Conservation (phyloP, 1,140 invertebrate species). For the Drosophila ogumai region DNA sequence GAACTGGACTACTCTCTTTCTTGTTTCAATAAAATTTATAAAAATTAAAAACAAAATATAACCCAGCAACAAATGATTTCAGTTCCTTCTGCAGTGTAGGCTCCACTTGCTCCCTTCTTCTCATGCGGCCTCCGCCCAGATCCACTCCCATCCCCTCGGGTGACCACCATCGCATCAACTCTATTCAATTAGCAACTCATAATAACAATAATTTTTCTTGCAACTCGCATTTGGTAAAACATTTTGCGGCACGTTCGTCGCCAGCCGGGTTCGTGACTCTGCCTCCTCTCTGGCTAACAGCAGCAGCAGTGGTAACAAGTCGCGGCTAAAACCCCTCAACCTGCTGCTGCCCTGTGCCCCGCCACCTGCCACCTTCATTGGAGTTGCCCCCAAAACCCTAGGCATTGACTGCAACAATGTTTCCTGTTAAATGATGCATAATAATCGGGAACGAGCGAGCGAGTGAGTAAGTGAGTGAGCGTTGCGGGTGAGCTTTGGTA, state of each 20-base stretch:
- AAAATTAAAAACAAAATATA: neutral
- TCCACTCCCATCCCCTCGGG: neutral
- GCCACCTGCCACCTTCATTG: neutral
- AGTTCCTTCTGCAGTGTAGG: conserved; percentile 5
- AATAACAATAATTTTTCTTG: conserved; percentile 81
- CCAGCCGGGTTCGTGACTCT: conserved; percentile 70
- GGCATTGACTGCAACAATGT: conserved; percentile 82
- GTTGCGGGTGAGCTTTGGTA: conserved; percentile 71
- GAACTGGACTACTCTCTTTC: neutral
- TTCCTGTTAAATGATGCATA: conserved; percentile 82
- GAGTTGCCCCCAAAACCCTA: conserved; percentile 41
- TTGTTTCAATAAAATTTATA: neutral
- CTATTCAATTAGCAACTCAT: conserved; percentile 83
- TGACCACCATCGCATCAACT: conserved; percentile 52
- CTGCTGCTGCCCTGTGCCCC: neutral
- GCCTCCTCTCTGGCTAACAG: conserved; percentile 35
- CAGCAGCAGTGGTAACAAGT: conserved; percentile 12
- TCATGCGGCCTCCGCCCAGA: conserved; percentile 2
- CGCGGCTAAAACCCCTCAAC: conserved; percentile 13
- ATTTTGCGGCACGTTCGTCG: conserved; percentile 78
- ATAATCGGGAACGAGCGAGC: conserved; percentile 60
- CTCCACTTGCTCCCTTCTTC: conserved; percentile 5
- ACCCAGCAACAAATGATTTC: neutral
- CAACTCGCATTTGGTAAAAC: conserved; percentile 79
- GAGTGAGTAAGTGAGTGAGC: conserved; percentile 53